Evolutionary conservation across 2,113 vertebrate genomes (phyloP).

Genomic region (Lamprologus ornatipinnis): DNA sequence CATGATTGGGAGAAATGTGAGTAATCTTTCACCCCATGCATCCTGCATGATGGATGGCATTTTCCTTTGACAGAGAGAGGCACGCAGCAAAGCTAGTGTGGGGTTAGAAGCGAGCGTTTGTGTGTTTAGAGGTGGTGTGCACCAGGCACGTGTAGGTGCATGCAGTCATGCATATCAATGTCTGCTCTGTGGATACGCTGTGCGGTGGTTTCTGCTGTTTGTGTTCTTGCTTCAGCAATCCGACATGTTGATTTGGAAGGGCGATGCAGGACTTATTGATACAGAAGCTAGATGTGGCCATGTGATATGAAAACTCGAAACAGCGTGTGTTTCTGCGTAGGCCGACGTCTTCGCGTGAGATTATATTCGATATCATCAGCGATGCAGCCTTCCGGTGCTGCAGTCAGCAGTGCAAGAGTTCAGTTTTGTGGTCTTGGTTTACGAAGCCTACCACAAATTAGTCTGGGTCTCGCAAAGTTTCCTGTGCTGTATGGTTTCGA

Average conservation of each 20-base stretch:
- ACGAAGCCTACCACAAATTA: not conserved
- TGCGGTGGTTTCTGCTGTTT: slow-evolving; percentile 18
- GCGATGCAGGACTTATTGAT: slow-evolving; percentile 29
- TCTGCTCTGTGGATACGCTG: not conserved
- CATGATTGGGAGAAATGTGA: slow-evolving; percentile 33
- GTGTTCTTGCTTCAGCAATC: slow-evolving; percentile 26
- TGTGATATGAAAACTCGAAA: not conserved
- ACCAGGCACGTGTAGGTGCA: not conserved
- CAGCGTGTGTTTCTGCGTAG: not conserved
- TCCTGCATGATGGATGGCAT: slow-evolving; percentile 35
- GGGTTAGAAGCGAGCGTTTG: not conserved
- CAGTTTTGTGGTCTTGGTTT: not conserved
- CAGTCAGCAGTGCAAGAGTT: not conserved
- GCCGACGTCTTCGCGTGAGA: not conserved
- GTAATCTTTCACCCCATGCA: slow-evolving; percentile 21
- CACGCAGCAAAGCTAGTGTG: not conserved
- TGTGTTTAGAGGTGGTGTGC: not conserved
- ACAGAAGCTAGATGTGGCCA: not conserved
- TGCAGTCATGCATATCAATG: slow-evolving; percentile 29
- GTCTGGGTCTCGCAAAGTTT: not conserved
- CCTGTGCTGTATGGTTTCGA: not conserved
- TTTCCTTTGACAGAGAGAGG: not conserved
- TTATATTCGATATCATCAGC: not conserved
- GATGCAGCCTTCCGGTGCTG: not conserved
- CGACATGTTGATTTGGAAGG: slow-evolving; percentile 31